Conservation (phyloP, 2,888 invertebrate species). For the Apamea monoglypha region DNA sequence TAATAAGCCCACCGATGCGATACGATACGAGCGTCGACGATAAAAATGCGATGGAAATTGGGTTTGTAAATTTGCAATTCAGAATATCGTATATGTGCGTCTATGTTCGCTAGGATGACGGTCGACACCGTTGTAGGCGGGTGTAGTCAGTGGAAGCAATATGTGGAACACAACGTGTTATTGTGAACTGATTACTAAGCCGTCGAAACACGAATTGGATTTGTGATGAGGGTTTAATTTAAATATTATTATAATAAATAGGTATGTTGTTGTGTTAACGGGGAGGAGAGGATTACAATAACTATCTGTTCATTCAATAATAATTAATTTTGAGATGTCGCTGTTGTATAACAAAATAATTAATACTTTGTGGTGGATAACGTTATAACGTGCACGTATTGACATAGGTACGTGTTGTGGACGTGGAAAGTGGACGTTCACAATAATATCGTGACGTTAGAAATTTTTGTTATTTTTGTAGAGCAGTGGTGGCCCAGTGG, state of each 20-base stretch:
- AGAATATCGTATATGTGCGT: slow-evolving; percentile 56
- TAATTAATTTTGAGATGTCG: neutral
- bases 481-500: neutral
- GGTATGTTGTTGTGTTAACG: slow-evolving; percentile 3
- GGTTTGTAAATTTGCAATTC: slow-evolving; percentile 65
- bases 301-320: neutral
- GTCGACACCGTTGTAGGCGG: slow-evolving; percentile 50
- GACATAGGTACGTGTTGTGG: no score
- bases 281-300: neutral
- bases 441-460: no score
- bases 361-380: neutral
- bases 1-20: slow-evolving; percentile 42
- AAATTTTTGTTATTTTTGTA: no score
- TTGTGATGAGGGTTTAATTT: slow-evolving; percentile 31
- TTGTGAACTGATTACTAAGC: slow-evolving; percentile 38
- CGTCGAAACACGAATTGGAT: slow-evolving; percentile 27
- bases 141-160: slow-evolving; percentile 42
- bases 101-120: slow-evolving; percentile 56
- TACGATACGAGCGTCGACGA: slow-evolving; percentile 26
- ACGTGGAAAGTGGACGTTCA: no score
- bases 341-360: neutral
- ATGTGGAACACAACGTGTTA: slow-evolving; percentile 34
- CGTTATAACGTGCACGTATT: no score
- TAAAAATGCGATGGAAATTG: slow-evolving; percentile 63
- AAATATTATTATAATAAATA: slow-evolving; percentile 4